Evolutionary conservation across 92 coral and sea anemone species (phyloP).

Genomic region (Palythoa caribaeorum): DNA sequence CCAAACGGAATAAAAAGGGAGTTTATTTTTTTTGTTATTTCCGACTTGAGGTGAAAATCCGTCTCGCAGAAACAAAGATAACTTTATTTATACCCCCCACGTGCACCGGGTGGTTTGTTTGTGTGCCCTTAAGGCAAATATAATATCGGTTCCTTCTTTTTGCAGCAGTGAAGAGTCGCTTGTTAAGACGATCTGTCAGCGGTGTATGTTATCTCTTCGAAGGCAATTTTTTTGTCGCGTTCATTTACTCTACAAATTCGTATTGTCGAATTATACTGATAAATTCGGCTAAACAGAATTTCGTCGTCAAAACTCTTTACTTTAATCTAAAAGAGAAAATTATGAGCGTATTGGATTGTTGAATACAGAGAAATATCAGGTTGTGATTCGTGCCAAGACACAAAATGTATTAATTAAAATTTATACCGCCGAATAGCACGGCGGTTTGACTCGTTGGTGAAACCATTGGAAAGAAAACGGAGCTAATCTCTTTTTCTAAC

Average conservation of each 20-base stretch:
- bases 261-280: background rate
- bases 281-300: background rate
- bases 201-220: slow-evolving; percentile 15
- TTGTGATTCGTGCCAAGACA: background rate
- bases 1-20: too few relatives aligned
- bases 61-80: slow-evolving; percentile 7
- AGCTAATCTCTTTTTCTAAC: background rate
- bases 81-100: background rate
- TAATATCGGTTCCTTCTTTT: background rate
- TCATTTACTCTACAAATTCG: background rate
- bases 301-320: background rate
- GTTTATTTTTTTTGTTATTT: background rate
- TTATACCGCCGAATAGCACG: background rate
- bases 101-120: background rate
- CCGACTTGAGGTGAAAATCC: background rate
- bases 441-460: background rate
- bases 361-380: background rate
- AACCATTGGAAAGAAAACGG: background rate
- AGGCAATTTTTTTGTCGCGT: background rate
- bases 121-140: slow-evolving; percentile 31
- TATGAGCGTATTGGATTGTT: background rate
- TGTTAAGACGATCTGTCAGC: slow-evolving; percentile 28
- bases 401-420: background rate
- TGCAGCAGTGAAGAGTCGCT: background rate
- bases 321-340: background rate